These are phyloP conservation scores for Corythaeola cristata DNA, from an alignment of 2,113 vertebrate genomes.

Conservation along the genomic window DNA sequence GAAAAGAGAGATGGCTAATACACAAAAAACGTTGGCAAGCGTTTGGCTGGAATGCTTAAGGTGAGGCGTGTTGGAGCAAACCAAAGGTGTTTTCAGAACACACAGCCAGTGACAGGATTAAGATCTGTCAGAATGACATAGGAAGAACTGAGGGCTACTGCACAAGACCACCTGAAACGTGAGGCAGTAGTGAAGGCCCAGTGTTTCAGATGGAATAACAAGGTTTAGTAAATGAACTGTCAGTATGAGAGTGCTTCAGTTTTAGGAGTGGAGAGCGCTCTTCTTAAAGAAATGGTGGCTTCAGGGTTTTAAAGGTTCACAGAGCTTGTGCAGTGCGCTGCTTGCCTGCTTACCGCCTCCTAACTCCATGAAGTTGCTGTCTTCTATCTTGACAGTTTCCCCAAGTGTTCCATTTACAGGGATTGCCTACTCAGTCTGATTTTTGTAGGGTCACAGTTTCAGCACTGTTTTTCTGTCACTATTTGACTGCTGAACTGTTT, in stretches of 20 bases:
- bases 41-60: background rate
- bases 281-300: background rate
- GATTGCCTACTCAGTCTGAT: background rate
- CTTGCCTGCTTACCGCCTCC: background rate
- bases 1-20: background rate
- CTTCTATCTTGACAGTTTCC: background rate
- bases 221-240: background rate
- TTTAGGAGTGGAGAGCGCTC: background rate
- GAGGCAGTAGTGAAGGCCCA: background rate
- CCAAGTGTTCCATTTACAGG: background rate
- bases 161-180: background rate
- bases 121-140: background rate
- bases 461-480: background rate
- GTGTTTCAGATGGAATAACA: background rate
- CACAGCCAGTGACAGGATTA: background rate
- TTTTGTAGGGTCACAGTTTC: background rate
- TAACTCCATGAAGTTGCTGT: background rate
- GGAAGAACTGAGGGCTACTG: background rate
- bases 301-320: background rate
- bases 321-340: background rate
- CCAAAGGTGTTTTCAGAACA: background rate
- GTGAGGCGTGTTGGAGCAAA: background rate
- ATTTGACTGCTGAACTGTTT: background rate
- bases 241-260: background rate
- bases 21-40: fast-evolving